Base-by-base conservation (phyloP, 2,797 vertebrate genomes). In the Cacajao melanocephalus region DNA sequence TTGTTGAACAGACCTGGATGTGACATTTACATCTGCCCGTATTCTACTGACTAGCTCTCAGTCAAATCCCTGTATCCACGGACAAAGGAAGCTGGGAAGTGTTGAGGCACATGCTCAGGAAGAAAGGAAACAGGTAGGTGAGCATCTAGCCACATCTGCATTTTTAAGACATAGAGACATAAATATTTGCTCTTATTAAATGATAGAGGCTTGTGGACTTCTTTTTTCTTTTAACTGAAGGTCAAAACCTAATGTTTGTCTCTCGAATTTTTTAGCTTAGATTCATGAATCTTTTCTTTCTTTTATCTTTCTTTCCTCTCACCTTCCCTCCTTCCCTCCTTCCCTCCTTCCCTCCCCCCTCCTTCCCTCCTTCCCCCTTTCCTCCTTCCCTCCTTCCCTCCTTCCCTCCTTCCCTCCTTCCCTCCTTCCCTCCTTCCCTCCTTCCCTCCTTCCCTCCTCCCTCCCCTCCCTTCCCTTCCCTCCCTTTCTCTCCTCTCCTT, bases 341-440 rank as follows among this genome's bases (percentile, higher is more conserved):
- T 48, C 14, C 14, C 9, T 50, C 15, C 7, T 20, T 8, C 2
- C 5, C 0, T 48, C 2, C 15, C 1, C 15, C 15, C 1, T 19
- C 20, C 8, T 55, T 8, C 52, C 3, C 22, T 55, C 19, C 2
- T 22, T 8, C 5, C 7, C 1, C 19, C 2, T 22, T 8, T 2
- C 7, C 1, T 20, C 7, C 15, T 17, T 5, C 15, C 15, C 1
- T 19, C 20, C 8, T 55, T 8, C 52, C 3, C 22, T 55, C 19
- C 2, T 22, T 8, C 5, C 7, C 1, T 20, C 7, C 7, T 7
- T 48, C 14, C 14, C 9, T 50, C 15, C 2, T 20, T 8, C 2
- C 5, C 3, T 7, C 17, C 0, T 0, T 48, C 24, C 10, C 24
- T 57, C 58, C 5, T 6, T 14, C 12, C 57, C 1, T 30, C 0